Evolutionary conservation across 2,888 invertebrate species (phyloP).

Genomic region (Caenorhabditis sp.): DNA sequence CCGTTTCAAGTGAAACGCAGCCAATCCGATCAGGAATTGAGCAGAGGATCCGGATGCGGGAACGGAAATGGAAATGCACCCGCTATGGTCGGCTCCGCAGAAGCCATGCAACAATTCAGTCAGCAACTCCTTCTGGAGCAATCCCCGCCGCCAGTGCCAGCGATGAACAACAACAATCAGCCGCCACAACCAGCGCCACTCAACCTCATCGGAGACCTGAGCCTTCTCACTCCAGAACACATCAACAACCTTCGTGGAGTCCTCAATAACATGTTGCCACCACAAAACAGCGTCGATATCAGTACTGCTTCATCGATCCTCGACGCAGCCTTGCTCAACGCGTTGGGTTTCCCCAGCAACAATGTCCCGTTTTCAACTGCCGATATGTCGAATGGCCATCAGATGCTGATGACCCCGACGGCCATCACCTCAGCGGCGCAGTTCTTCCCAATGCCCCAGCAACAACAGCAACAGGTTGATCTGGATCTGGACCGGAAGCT

Average conservation of each 20-base stretch:
- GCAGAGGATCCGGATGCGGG: no score
- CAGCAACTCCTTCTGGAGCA: slow-evolving; percentile 25
- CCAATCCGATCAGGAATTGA: slow-evolving; percentile 47
- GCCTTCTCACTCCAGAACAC: slow-evolving; percentile 33
- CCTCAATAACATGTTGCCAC: background rate
- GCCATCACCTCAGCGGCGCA: slow-evolving; percentile 10
- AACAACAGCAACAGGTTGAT: no score
- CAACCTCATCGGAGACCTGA: slow-evolving; percentile 6
- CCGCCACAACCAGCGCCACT: slow-evolving; percentile 4
- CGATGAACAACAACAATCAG: slow-evolving; percentile 4
- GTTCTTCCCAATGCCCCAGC: slow-evolving; percentile 9
- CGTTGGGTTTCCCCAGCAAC: slow-evolving; percentile 10
- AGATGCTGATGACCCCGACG: slow-evolving; percentile 34
- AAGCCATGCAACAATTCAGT: slow-evolving; percentile 14
- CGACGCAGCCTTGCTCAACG: slow-evolving; percentile 20
- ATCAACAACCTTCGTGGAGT: slow-evolving; percentile 15
- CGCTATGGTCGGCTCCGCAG: no score
- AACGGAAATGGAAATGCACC: no score
- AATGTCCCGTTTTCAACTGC: slow-evolving; percentile 34
- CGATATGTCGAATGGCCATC: slow-evolving; percentile 17
- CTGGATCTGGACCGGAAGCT: slow-evolving; percentile 64
- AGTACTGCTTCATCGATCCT: slow-evolving; percentile 32
- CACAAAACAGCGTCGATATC: background rate
- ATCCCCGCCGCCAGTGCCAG: slow-evolving; percentile 51
- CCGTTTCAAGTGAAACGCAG: slow-evolving; percentile 65